phyloP scores from a whole-genome alignment of 92 coral and sea anemone genomes.

The Parazoanthus darwini region DNA sequence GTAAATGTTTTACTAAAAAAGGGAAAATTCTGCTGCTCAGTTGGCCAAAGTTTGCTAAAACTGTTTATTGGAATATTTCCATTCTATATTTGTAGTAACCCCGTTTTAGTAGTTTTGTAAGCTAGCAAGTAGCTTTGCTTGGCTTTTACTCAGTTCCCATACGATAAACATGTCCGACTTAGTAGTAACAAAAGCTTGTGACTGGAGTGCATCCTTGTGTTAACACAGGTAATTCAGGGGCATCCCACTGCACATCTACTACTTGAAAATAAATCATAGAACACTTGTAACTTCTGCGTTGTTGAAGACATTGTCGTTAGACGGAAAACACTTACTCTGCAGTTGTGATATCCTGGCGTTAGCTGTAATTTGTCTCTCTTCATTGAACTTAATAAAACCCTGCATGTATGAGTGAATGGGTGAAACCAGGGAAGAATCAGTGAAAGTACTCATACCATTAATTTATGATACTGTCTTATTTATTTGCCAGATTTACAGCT shows the following conservation, averaged over 20 bases:
- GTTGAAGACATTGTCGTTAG: no score
- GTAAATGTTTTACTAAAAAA: no score
- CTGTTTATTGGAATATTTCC: no score
- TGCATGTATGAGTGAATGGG: background rate
- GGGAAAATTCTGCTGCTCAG: background rate
- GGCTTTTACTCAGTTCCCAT: background rate
- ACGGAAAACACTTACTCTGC: constrained; percentile 48
- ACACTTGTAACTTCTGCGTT: no score
- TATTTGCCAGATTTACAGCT: no score
- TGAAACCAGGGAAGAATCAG: background rate
- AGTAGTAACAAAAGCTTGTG: background rate
- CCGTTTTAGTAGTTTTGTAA: no score
- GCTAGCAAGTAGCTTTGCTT: background rate
- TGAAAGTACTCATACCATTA: no score
- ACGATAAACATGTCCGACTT: background rate
- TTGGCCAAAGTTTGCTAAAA: background rate
- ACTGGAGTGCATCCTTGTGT: background rate
- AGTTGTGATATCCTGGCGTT: constrained; percentile 63
- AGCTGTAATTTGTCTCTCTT: constrained; percentile 45
- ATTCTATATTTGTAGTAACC: no score
- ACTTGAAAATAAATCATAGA: background rate
- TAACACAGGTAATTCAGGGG: no score
- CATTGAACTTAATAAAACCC: constrained; percentile 54
- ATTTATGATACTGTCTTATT: no score
- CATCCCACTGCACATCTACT: no score